phyloP scores from a whole-genome alignment of 1,140 invertebrate species.

The Triops longicaudatus region DNA sequence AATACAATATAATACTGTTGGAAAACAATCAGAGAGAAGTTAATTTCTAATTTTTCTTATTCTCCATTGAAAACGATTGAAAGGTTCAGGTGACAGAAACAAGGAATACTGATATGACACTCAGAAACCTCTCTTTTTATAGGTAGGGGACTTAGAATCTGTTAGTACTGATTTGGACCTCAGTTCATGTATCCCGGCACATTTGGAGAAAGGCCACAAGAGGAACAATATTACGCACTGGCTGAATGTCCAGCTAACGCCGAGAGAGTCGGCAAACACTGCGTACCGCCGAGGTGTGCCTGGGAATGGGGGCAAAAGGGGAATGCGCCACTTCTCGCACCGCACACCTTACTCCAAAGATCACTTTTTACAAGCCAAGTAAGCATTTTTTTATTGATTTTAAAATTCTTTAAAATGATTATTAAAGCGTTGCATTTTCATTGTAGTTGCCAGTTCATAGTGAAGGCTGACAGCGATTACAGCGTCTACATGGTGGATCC shows the following conservation, averaged over 20 bases:
- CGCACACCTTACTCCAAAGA: conserved; percentile 78
- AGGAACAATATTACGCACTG: conserved; percentile 87
- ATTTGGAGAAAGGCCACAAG: neutral
- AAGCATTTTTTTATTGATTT: conserved; percentile 36
- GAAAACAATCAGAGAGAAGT: too few species aligned
- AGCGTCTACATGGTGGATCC: conserved; percentile 65
- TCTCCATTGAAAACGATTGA: too few species aligned
- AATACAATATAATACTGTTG: too few species aligned
- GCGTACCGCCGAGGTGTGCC: conserved; percentile 32
- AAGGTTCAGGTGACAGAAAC: too few species aligned
- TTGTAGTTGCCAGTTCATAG: conserved; percentile 88
- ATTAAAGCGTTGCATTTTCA: conserved; percentile 31
- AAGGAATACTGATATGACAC: too few species aligned
- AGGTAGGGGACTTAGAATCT: neutral
- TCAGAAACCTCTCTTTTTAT: neutral
- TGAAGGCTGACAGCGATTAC: conserved; percentile 68
- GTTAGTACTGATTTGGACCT: neutral
- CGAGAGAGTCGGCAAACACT: conserved; percentile 46
- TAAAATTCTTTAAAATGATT: conserved; percentile 25
- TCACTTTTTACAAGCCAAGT: conserved; percentile 89
- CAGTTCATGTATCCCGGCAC: neutral
- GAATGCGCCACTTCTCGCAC: conserved; percentile 40
- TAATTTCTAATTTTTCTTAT: too few species aligned
- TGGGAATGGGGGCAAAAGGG: conserved; percentile 33
- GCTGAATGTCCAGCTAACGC: conserved; percentile 73